Percentiles rank a stretch among this genome's conserved stretches.
Evolutionary conservation across 2,888 invertebrate species (phyloP).

Genomic region (Nomada hirtipes): DNA sequence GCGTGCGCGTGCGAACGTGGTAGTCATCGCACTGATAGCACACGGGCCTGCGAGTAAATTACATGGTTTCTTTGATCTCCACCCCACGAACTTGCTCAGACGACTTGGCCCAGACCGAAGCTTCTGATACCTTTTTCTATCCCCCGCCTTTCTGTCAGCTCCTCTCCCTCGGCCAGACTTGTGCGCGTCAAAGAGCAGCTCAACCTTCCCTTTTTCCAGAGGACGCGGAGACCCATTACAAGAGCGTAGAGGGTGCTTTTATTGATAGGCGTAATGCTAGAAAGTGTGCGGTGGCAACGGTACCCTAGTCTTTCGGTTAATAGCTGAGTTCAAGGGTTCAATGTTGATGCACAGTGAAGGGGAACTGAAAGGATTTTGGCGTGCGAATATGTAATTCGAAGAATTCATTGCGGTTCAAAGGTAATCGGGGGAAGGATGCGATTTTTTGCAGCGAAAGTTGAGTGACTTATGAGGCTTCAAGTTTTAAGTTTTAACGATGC

Average conservation of each 20-base stretch:
- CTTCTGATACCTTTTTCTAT: constrained; percentile 64
- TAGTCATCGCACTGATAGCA: constrained; percentile 27
- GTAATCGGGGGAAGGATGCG: too few relatives aligned
- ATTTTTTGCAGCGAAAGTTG: not conserved
- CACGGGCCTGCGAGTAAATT: constrained; percentile 57
- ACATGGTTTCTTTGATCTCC: constrained; percentile 66
- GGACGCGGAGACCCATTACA: constrained; percentile 22
- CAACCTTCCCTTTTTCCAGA: constrained; percentile 17
- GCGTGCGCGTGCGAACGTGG: constrained; percentile 4
- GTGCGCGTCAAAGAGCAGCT: constrained; percentile 55
- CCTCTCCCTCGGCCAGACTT: constrained; percentile 41
- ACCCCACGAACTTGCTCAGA: constrained; percentile 52
- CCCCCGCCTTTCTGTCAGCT: constrained; percentile 1
- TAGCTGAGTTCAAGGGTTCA: constrained; percentile 6
- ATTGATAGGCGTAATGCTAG: constrained; percentile 12
- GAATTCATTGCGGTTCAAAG: too few relatives aligned
- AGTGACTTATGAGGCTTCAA: not conserved
- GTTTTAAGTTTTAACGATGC: not conserved
- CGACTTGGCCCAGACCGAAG: constrained; percentile 51
- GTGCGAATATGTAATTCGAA: too few relatives aligned
- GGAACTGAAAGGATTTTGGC: not conserved
- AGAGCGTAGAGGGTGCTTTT: constrained; percentile 3
- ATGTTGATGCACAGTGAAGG: not conserved
- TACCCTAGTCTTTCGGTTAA: constrained; percentile 6
- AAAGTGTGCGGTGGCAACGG: not conserved